A percentile compares a stretch with the other conserved stretches of the same genome.
Conservation (phyloP, 92 coral and sea anemone species). For the Epizoanthus stellaris region DNA sequence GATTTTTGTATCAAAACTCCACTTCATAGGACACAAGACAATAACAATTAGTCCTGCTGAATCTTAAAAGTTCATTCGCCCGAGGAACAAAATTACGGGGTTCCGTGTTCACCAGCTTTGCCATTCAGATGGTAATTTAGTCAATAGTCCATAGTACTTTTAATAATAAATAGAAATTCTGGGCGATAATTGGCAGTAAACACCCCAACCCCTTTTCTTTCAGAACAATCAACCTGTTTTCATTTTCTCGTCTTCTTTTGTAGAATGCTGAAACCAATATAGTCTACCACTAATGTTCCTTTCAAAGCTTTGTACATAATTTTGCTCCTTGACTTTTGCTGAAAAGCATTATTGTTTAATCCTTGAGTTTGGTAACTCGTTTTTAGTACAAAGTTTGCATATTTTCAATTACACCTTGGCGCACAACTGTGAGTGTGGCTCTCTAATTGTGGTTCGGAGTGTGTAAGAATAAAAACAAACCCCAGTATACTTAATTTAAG, state of each 20-base stretch:
- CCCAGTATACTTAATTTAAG: constrained; percentile 19
- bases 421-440: constrained; percentile 42
- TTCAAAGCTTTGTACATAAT: constrained; percentile 34
- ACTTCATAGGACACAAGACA: constrained; percentile 13
- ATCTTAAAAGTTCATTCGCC: constrained; percentile 6
- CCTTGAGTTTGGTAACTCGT: constrained; percentile 5
- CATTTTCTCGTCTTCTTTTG: constrained; percentile 35
- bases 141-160: constrained; percentile 46
- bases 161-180: constrained; percentile 63
- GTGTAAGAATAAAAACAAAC: constrained; percentile 43
- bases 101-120: constrained; percentile 24
- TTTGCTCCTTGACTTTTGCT: not conserved
- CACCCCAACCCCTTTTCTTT: constrained; percentile 67
- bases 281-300: constrained; percentile 11
- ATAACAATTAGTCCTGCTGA: constrained; percentile 29
- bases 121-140: constrained; percentile 32
- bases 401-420: constrained; percentile 34
- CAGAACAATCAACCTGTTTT: constrained; percentile 41
- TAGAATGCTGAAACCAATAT: constrained; percentile 37
- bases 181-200: constrained; percentile 83
- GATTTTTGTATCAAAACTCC: not conserved
- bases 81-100: constrained; percentile 38
- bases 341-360: constrained; percentile 13
- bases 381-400: constrained; percentile 28
- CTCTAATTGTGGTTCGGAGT: constrained; percentile 29